Evolutionary conservation across 2,888 invertebrate species (phyloP), one percentile per base, ranked within the genome.

Genomic region (Cheilosia vulpina): DNA sequence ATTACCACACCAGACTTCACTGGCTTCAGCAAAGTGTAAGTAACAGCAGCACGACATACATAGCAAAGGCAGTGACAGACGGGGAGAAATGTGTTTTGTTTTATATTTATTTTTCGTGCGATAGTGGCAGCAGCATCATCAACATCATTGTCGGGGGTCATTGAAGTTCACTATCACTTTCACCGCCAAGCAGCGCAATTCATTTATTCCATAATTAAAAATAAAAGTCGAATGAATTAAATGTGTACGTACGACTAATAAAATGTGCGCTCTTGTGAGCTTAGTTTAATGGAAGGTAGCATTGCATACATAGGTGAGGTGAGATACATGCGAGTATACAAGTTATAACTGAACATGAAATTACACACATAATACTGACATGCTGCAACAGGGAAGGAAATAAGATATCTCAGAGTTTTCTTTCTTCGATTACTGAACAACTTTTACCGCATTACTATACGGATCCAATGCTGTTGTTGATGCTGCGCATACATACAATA

Each of bases 111-210:
- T 63, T 68, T 55, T 63, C 53, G 69, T 79, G 53, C 21, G 43
- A 45, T 53, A 24, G 57, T 31, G 27, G 47, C 57, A 57, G 45
- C 34, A 53, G 55, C 71, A 55, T 45, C 75, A 77, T 65, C 76
- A 82, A 55, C 76, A 82, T 60, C 45, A 53, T 72, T 62, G 72
- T 78, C 63, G 77, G 87, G 88, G 91, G 91, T 91, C 91, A 91
- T 87, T 89, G 75, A 89, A 90, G 91, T 91, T 91, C 91, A 91
- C 90, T 91, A 90, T 91, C 91, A 90, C 91, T 91, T 91, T 91
- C 91, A 91, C 91, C 90, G 53, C 43, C 50, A 43, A 69, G 52
- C 63, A 63, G 71, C 43, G 62, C 68, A 68, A 71, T 77, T 68
- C 69, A 79, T 58, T 83, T 79, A 58, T 60, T 80, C 43, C 63